phyloP scores from a whole-genome alignment of 2,888 invertebrate species.

The Pardosa pseudoannulata region DNA sequence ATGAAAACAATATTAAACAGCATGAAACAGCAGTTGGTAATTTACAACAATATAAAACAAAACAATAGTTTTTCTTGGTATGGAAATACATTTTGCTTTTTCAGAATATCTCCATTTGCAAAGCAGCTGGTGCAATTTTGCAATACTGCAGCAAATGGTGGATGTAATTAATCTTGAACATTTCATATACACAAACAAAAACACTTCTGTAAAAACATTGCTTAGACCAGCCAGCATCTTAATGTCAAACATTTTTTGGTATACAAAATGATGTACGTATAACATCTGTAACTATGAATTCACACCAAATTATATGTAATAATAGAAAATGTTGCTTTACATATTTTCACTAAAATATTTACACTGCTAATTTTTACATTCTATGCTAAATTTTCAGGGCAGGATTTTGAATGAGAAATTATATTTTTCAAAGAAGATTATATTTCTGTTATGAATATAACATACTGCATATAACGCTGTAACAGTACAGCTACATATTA shows the following conservation, averaged over 20 bases:
- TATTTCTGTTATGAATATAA: too few species aligned
- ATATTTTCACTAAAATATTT: too few species aligned
- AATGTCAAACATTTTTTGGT: background rate
- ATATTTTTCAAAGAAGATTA: too few species aligned
- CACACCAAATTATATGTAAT: too few species aligned
- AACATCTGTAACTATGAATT: too few species aligned
- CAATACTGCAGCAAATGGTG: background rate
- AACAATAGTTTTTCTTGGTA: background rate
- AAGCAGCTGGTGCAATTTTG: background rate
- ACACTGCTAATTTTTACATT: too few species aligned
- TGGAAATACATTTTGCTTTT: background rate
- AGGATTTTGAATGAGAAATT: too few species aligned
- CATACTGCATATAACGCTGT: too few species aligned
- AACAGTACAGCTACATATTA: too few species aligned
- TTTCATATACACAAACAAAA: background rate
- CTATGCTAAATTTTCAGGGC: too few species aligned
- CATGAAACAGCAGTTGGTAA: constrained; percentile 55
- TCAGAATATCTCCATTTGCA: background rate
- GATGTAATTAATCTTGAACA: constrained; percentile 13
- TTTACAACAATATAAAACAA: constrained; percentile 35
- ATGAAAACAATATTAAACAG: constrained; percentile 38
- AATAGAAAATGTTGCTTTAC: too few species aligned
- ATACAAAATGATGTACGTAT: too few species aligned
- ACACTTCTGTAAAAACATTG: background rate
- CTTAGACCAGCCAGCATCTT: constrained; percentile 41